Base-by-base conservation (phyloP, 2,113 vertebrate species). In the Limanda limanda region DNA sequence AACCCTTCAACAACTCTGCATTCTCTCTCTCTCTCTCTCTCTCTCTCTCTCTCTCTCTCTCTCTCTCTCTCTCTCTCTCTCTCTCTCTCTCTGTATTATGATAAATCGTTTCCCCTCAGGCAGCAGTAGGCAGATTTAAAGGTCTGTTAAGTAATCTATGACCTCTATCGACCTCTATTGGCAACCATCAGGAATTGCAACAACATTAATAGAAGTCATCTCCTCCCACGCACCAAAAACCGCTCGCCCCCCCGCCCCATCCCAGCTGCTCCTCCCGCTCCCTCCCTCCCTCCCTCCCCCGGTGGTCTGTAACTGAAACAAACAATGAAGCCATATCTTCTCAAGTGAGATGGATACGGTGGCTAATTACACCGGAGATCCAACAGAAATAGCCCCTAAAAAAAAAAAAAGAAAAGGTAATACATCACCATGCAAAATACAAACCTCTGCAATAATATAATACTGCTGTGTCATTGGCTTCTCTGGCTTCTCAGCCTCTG, bases 321-420 rank as follows among this genome's bases (percentile, higher is more conserved):
- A 91, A 86, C 80, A 82, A 72, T 55, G 52, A 87, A 74, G 82
- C 79, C 78, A 51, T 52, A 71, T 68, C 68, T 80, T 81, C 59
- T 71, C 70, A 71, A 85, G 83, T 85, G 74, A 87, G 84, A 92
- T 87, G 76, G 88, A 90, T 89, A 87, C 73, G 72, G 66, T 59
- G 21, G 71, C 68, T 88, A 90, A 91, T 89, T 91, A 87, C 57
- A 86, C 56, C 37, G 17, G 88, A 90, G 66, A 77, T 84, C 78
- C 61, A 84, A 66, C 86, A 86, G 75, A 89, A 89, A 83, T 76
- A 40, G 65, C 35, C 68, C 31, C 42, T 82, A 65, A 79, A 54
- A 79, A 54, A 42, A 40, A 42, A 87, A 7, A 31, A 31, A 2
- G 25, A 3, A 31, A 65, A 87, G 79, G 82, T 81, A 86, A 92